A percentile compares a stretch with the other conserved stretches of the same genome.
phyloP scores from a whole-genome alignment of 35 echinoderm and acorn worm genomes.

The Anneissia japonica region DNA sequence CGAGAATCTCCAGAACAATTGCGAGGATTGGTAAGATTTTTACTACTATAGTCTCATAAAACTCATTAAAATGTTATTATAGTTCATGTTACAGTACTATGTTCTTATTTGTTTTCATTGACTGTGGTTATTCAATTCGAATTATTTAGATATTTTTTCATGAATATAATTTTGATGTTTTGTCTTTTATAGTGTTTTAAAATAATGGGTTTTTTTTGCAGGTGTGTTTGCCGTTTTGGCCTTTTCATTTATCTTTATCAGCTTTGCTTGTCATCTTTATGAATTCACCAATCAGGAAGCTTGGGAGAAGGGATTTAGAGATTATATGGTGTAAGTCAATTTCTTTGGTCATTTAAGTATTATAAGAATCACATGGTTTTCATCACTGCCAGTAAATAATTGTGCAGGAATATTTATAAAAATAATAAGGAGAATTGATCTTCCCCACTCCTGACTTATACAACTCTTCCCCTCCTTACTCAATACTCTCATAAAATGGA shows the following conservation, averaged over 20 bases:
- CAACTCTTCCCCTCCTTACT: too few relatives aligned
- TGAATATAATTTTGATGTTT: too few relatives aligned
- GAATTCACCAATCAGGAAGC: constrained; percentile 65
- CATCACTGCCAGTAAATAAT: neutral
- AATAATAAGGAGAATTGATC: too few relatives aligned
- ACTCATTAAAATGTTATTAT: too few relatives aligned
- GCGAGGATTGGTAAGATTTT: constrained; percentile 72
- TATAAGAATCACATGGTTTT: neutral
- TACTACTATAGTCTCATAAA: neutral
- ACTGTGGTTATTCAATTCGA: too few relatives aligned
- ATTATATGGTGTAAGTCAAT: constrained; percentile 69
- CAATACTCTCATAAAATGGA: too few relatives aligned
- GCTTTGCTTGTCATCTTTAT: constrained; percentile 87
- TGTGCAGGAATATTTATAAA: too few relatives aligned
- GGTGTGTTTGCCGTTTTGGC: constrained; percentile 82
- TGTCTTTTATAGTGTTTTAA: neutral
- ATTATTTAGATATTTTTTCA: too few relatives aligned
- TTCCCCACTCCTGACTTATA: too few relatives aligned
- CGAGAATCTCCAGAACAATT: constrained; percentile 83
- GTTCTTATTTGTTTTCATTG: too few relatives aligned
- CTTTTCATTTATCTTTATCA: constrained; percentile 84
- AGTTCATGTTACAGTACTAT: too few relatives aligned
- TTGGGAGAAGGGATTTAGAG: constrained; percentile 77
- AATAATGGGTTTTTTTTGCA: neutral
- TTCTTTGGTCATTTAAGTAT: neutral